Evolutionary conservation across 2,888 invertebrate species (phyloP), one percentile per base, ranked within the genome.

Genomic region (Augochlorella aurata): DNA sequence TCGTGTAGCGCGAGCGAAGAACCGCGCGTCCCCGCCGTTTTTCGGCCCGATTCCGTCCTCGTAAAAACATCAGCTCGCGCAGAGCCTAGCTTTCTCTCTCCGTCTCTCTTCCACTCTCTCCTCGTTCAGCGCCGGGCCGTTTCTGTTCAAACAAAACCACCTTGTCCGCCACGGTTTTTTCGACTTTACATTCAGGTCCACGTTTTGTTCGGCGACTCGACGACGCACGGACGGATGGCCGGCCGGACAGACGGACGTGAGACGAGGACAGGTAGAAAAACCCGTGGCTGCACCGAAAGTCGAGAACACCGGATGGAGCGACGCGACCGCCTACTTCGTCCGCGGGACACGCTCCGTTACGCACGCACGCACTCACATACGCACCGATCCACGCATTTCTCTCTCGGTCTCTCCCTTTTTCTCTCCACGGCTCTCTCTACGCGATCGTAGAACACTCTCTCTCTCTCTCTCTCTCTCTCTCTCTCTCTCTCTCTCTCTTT

Each of bases 151-250:
- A 87, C 88, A 86, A 87, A 87, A 87, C 84, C 81, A 81, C 80
- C 82, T 78, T 79, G 88, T 81, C 81, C 77, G 70, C 79, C 81
- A 76, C 74, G 86, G 77, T 69, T 88, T 88, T 85, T 86, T 88
- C 81, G 70, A 86, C 83, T 88, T 88, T 88, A 88, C 88, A 88
- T 88, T 88, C 86, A 81, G 88, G 82, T 81, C 83, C 86, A 77
- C 86, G 88, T 86, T 88, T 88, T 86, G 83, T 85, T 77, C 82
- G 72, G 71, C 82, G 85, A 77, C 70, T 84, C 82, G 83, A 75
- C 77, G 83, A 82, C 76, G 80, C 65, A 72, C 70, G 61, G 45
- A 52, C 71, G 54, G 69, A 77, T 61, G 63, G 66, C 68, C 77
- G 63, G 66, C 68, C 70, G 69, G 75, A 67, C 66, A 69, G 79